These are phyloP conservation scores for Erebia aethiops DNA, from an alignment of 2,888 invertebrate species.

Conservation along the genomic window DNA sequence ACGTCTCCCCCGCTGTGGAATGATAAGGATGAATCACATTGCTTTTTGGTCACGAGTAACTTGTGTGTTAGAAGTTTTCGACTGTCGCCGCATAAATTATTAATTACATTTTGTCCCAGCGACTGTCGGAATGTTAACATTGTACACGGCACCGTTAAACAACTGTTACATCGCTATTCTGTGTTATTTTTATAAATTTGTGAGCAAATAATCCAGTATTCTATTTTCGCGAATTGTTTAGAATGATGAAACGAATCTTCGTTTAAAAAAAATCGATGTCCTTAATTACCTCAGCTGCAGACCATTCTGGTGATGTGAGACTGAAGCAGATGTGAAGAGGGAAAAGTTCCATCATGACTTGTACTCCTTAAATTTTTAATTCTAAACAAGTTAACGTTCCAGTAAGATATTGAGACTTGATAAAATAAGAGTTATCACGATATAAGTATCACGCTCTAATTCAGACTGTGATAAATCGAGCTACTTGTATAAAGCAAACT, in stretches of 20 bases:
- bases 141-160: slow-evolving; percentile 21
- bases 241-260: background rate
- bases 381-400: background rate
- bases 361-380: background rate
- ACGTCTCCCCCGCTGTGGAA: background rate
- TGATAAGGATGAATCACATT: background rate
- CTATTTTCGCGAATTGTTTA: background rate
- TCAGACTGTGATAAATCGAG: background rate
- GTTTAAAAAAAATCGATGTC: no score
- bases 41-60: slow-evolving; percentile 60
- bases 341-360: no score
- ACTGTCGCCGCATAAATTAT: slow-evolving; percentile 67
- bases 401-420: background rate
- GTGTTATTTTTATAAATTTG: background rate
- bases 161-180: slow-evolving; percentile 4
- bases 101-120: slow-evolving; percentile 56
- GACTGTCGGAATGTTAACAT: slow-evolving; percentile 21
- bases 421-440: background rate
- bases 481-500: no score
- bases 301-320: background rate
- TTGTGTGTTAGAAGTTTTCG: slow-evolving; percentile 69
- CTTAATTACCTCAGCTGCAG: background rate
- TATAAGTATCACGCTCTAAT: background rate
- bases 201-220: background rate
- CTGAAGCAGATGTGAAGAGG: no score